phyloP scores from a whole-genome alignment of 2,797 vertebrate genomes.

The Sebastiscus tertius region DNA sequence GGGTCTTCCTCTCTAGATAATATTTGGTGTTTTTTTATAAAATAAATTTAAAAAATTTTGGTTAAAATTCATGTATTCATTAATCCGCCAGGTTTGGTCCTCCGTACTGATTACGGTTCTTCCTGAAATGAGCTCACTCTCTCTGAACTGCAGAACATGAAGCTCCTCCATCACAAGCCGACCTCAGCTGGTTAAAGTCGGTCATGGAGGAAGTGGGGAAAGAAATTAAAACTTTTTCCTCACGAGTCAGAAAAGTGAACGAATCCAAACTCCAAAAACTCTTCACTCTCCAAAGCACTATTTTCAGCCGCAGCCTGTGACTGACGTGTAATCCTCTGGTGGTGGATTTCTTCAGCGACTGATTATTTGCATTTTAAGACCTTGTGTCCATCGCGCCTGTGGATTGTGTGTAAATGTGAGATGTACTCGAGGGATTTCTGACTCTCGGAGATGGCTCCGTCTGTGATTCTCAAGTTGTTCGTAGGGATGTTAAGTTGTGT shows the following conservation, averaged over 20 bases:
- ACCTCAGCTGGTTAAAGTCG: neutral
- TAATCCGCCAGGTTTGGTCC: neutral
- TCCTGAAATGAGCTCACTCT: neutral
- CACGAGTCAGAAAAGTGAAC: neutral
- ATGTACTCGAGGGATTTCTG: neutral
- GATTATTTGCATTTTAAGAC: conserved; percentile 16
- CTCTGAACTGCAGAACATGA: neutral
- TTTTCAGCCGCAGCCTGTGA: neutral
- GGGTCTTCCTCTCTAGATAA: neutral
- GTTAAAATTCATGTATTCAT: neutral
- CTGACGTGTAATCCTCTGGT: neutral
- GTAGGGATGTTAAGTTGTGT: neutral
- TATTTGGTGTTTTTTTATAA: neutral
- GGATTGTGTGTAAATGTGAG: neutral
- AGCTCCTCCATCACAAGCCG: neutral
- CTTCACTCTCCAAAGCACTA: neutral
- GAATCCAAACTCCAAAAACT: neutral
- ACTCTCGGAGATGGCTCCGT: no score
- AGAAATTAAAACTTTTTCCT: neutral
- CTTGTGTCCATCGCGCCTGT: neutral
- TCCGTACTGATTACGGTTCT: neutral
- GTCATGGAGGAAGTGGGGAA: neutral
- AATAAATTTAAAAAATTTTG: neutral
- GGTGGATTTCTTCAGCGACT: neutral
- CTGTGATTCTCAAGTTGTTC: neutral